These are phyloP conservation scores for Nesometra sesokonis DNA, from an alignment of 35 echinoderm and acorn worm genomes.

Conservation along the genomic window DNA sequence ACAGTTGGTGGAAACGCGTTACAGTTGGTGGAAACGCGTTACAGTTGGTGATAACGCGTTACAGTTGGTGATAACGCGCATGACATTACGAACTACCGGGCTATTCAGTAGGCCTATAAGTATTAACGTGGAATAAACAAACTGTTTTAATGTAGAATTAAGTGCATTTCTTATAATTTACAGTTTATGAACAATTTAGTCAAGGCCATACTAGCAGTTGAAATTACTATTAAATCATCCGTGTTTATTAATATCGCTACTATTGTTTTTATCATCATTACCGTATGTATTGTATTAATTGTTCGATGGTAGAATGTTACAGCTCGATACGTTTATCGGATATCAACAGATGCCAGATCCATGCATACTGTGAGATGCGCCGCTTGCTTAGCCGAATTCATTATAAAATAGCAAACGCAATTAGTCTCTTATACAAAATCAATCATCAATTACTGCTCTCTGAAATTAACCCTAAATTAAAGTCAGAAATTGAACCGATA, in stretches of 20 bases:
- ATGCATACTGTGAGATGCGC: background rate
- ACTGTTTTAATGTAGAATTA: too few species aligned
- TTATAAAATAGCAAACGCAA: background rate
- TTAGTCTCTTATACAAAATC: conserved; percentile 1
- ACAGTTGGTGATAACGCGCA: too few species aligned
- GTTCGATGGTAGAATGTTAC: background rate
- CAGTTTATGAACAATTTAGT: background rate
- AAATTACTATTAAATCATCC: background rate
- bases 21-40: too few species aligned
- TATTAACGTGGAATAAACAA: too few species aligned
- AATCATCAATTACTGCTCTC: background rate
- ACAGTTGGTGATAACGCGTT: too few species aligned
- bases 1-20: too few species aligned
- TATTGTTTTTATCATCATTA: background rate
- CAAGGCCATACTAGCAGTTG: background rate
- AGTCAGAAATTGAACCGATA: background rate
- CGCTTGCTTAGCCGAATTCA: background rate
- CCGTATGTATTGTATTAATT: background rate
- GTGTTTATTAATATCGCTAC: background rate
- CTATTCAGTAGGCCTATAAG: too few species aligned
- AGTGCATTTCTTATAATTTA: too few species aligned
- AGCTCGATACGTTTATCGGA: background rate
- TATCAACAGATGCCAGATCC: background rate
- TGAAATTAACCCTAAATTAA: background rate
- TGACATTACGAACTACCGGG: too few species aligned